Evolutionary conservation across 1,140 invertebrate species (phyloP).

Genomic region (Eumaeus atala): DNA sequence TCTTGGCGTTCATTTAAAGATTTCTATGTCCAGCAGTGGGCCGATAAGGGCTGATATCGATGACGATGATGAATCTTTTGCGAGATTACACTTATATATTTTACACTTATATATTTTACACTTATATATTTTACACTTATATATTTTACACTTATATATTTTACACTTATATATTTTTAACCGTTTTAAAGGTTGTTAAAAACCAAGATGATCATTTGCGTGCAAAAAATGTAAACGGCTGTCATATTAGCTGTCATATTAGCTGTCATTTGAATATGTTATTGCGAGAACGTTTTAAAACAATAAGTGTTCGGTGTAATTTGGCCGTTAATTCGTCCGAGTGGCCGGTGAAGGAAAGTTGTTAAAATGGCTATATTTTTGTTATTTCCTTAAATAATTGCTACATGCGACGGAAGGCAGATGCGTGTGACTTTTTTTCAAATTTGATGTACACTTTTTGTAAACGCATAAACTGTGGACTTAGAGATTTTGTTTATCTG

Average conservation of each 20-base stretch:
- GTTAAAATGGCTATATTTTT: constrained; percentile 52
- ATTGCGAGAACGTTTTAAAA: constrained; percentile 27
- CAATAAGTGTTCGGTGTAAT: constrained; percentile 39
- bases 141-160: too few relatives aligned
- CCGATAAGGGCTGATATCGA: too few relatives aligned
- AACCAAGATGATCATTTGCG: too few relatives aligned
- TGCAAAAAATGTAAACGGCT: constrained; percentile 12
- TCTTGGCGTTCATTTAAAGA: too few relatives aligned
- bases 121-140: too few relatives aligned
- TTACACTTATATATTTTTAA: too few relatives aligned
- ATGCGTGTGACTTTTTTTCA: constrained; percentile 59
- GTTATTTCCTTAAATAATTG: constrained; percentile 59
- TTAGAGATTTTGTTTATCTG: constrained; percentile 13
- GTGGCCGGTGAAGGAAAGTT: constrained; percentile 38
- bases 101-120: too few relatives aligned
- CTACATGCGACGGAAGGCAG: constrained; percentile 55
- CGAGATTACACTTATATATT: too few relatives aligned
- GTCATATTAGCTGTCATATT: constrained; percentile 31
- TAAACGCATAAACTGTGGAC: constrained; percentile 22
- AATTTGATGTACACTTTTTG: constrained; percentile 46
- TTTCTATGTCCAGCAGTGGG: too few relatives aligned
- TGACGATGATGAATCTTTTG: too few relatives aligned
- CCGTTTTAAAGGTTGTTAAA: too few relatives aligned
- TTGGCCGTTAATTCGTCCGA: constrained; percentile 34
- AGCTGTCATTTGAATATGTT: constrained; percentile 22